These are phyloP conservation scores for Siniperca obscura DNA, from an alignment of 2,797 vertebrate species.

Conservation along the genomic window DNA sequence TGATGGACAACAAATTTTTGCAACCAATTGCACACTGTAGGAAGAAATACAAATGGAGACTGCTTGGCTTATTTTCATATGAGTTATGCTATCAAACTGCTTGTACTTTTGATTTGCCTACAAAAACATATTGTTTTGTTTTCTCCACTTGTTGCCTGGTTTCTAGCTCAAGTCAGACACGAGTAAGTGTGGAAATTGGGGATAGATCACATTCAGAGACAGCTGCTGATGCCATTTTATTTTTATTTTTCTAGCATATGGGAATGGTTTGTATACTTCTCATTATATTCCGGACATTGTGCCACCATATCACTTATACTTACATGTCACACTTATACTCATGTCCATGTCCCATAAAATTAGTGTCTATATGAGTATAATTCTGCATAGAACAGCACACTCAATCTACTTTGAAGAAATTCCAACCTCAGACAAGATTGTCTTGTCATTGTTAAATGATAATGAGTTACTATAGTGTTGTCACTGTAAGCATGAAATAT, in stretches of 20 bases:
- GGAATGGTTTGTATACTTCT: background rate
- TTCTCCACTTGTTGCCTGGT: background rate
- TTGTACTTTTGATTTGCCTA: slow-evolving; percentile 29
- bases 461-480: slow-evolving; percentile 6
- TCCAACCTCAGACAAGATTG: background rate
- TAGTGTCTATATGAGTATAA: background rate
- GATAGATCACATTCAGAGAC: slow-evolving; percentile 19
- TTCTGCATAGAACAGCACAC: background rate
- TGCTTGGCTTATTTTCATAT: slow-evolving; percentile 2
- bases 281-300: background rate
- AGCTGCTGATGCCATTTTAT: slow-evolving; percentile 21
- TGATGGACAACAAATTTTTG: background rate
- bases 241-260: slow-evolving; percentile 22
- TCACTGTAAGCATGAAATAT: slow-evolving; percentile 20
- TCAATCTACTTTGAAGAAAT: background rate
- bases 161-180: background rate
- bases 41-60: background rate
- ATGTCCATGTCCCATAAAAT: background rate
- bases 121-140: slow-evolving; percentile 30
- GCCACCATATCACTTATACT: background rate
- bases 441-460: slow-evolving; percentile 2
- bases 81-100: slow-evolving; percentile 26
- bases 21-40: background rate
- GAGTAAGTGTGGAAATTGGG: slow-evolving; percentile 17
- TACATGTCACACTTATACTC: background rate